Conservation (phyloP, 2,113 vertebrate genomes). For the Arizona elegans region DNA sequence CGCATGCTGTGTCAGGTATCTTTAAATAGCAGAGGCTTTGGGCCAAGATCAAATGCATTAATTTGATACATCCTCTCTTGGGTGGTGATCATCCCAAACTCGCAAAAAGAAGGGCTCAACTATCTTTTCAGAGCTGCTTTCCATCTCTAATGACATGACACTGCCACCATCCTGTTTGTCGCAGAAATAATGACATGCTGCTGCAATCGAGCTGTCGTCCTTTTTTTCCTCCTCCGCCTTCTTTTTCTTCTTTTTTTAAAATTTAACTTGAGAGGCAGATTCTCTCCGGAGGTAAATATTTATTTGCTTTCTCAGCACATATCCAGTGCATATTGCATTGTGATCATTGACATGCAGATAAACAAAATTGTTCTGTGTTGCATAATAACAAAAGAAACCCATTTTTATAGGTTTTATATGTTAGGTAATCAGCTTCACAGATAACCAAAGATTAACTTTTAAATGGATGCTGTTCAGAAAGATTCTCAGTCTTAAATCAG, state of each 20-base stretch:
- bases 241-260: not conserved
- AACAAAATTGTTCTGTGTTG: constrained; percentile 38
- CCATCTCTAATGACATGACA: not conserved
- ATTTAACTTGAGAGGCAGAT: not conserved
- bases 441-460: constrained; percentile 63
- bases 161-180: not conserved
- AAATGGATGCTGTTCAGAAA: constrained; percentile 61
- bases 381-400: constrained; percentile 51
- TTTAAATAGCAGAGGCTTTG: constrained; percentile 46
- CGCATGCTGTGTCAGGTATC: constrained; percentile 11
- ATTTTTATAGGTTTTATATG: constrained; percentile 55
- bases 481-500: constrained; percentile 61
- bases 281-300: not conserved
- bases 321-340: constrained; percentile 6
- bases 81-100: constrained; percentile 4
- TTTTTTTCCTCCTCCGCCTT: not conserved
- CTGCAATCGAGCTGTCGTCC: not conserved
- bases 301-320: constrained; percentile 3
- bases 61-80: not conserved
- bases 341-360: constrained; percentile 20
- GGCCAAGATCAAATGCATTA: constrained; percentile 23
- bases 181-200: constrained; percentile 9
- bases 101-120: constrained; percentile 13
- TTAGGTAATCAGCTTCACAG: constrained; percentile 61
- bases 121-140: not conserved